Evolutionary conservation across 2,797 vertebrate genomes (phyloP), one percentile per base, ranked within the genome.

Genomic region (Pelochelys cantorii): DNA sequence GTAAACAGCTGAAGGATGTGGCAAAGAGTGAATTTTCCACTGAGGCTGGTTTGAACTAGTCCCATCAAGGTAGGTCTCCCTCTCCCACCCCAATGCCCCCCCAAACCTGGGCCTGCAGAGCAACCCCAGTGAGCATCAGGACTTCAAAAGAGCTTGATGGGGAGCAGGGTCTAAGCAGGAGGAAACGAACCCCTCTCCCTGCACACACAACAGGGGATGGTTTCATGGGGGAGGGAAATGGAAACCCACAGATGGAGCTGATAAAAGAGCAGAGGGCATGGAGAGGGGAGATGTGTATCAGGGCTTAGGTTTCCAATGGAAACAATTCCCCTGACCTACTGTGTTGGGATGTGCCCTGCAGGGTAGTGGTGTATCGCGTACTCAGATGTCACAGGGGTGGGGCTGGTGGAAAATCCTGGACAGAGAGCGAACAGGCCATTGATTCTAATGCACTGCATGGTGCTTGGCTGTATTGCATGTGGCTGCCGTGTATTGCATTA

Each of bases 1-100:
- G 97, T 97, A 97, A 98, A 97, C 96, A 98, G 97, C 97, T 97
- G 97, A 95, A 97, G 98, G 98, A 97, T 97, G 97, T 97, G 97
- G 96, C 68, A 52, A 92, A 86, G 85, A 87, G 23, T 81, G 78
- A 96, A 98, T 96, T 98, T 98, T 98, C 98, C 98, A 97, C 87
- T 95, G 91, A 90, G 89, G 95, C 31, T 22, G 8, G 15, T 93
- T 96, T 87, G 94, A 97, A 86, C 93, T 86, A 14, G 20, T 81
- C 79, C 62, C 86, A 81, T 79, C 92, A 75, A 27, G 55, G 22
- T 6, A 92, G 95, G 95, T 85, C 85, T 79, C 52, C 48, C 60
- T 48, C 57, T 23, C 31, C 13, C 29, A 62, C 29, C 29, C 60
- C 29, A 56, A 17, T 55, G 29, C 37, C 68, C 34, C 81, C 48